A percentile compares a stretch with the other conserved stretches of the same genome.
Evolutionary conservation across 2,797 vertebrate species (phyloP).

Genomic region (Bovichtus variegatus): DNA sequence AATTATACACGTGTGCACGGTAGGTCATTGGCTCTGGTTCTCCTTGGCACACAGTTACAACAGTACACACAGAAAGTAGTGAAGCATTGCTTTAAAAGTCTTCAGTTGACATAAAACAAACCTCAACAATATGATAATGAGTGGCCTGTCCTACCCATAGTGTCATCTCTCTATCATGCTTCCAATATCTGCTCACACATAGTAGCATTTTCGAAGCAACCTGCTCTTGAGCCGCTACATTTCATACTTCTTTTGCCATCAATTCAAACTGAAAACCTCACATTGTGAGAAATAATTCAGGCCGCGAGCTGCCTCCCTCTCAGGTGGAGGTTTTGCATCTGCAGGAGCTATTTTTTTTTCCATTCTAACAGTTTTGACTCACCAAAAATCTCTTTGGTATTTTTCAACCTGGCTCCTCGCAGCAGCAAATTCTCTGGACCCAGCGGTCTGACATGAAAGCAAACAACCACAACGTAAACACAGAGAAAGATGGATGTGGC

Average conservation of each 20-base stretch:
- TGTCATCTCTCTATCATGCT: background rate
- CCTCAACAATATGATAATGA: background rate
- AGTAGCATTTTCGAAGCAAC: conserved; percentile 1
- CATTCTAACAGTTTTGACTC: conserved; percentile 62
- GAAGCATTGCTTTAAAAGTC: background rate
- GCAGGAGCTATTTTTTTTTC: background rate
- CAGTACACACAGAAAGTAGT: background rate
- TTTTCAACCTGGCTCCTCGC: conserved; percentile 98
- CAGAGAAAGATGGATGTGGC: conserved; percentile 4
- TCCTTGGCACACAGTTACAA: background rate
- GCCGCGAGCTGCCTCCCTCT: background rate
- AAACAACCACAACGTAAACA: conserved; percentile 35
- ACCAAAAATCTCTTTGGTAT: conserved; percentile 99
- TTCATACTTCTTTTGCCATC: background rate
- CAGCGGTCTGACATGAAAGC: conserved; percentile 86
- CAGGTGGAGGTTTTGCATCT: background rate
- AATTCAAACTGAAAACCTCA: background rate
- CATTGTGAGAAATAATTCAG: background rate
- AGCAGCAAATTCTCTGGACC: conserved; percentile 97
- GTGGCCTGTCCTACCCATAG: background rate
- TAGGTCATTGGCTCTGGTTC: background rate
- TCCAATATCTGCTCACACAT: background rate
- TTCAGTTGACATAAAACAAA: conserved; percentile 1
- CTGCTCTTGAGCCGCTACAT: background rate
- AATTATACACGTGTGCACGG: background rate